phyloP scores from a whole-genome alignment of 1,140 invertebrate species.

The Hycleus cichorii region DNA sequence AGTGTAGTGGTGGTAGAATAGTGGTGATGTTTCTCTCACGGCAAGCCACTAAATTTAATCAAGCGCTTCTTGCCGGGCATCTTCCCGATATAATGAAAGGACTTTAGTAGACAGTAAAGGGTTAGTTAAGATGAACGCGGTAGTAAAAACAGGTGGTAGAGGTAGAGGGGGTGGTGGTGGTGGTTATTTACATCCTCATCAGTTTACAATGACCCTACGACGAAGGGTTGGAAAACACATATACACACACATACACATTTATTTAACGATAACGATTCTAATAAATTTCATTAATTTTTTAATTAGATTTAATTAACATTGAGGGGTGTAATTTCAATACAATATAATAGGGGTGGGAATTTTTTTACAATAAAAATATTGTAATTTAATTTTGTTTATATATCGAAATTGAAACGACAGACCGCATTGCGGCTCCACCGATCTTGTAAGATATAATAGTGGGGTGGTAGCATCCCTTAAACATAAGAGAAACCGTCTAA shows the following conservation, averaged over 20 bases:
- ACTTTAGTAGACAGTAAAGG: constrained; percentile 30
- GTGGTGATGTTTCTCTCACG: constrained; percentile 13
- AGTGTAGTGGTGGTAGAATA: background rate
- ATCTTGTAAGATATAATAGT: too few species aligned
- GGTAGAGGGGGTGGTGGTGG: constrained; percentile 3
- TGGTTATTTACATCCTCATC: constrained; percentile 32
- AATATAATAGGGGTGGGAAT: too few species aligned
- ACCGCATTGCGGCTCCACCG: too few species aligned
- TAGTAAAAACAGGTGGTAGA: constrained; percentile 18
- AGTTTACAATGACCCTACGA: constrained; percentile 31
- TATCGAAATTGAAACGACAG: too few species aligned
- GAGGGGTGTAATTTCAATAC: too few species aligned
- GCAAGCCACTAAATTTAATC: constrained; percentile 22
- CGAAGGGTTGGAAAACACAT: too few species aligned
- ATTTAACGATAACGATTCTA: too few species aligned
- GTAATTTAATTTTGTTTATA: too few species aligned
- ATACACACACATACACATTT: too few species aligned
- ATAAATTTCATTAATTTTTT: too few species aligned
- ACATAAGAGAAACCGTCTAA: constrained; percentile 6
- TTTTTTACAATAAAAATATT: too few species aligned
- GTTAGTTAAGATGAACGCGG: constrained; percentile 29
- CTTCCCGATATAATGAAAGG: constrained; percentile 29
- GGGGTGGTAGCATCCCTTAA: background rate
- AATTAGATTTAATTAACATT: too few species aligned
- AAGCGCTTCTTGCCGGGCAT: constrained; percentile 26